Evolutionary conservation across 2,113 vertebrate genomes (phyloP).

Genomic region (Eudyptes chrysolophus): DNA sequence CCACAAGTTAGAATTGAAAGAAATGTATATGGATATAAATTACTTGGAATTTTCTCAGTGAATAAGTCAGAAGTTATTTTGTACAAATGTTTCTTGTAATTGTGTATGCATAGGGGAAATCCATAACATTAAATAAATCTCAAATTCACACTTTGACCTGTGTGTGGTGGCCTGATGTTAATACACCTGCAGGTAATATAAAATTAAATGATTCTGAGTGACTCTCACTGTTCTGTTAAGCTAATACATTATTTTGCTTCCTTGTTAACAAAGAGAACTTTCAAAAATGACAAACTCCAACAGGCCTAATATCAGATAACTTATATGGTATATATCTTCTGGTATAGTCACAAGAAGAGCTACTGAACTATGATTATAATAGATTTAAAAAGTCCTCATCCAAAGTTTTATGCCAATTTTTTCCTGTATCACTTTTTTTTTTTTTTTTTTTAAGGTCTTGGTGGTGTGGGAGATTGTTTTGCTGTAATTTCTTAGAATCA

Average conservation of each 20-base stretch:
- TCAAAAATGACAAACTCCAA: background rate
- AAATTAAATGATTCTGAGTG: background rate
- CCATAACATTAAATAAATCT: background rate
- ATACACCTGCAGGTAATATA: background rate
- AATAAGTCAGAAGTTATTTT: background rate
- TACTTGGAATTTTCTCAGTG: background rate
- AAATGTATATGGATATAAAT: background rate
- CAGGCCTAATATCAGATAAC: background rate
- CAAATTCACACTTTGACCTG: background rate
- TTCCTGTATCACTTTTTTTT: background rate
- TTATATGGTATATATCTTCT: background rate
- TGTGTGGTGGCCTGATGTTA: background rate
- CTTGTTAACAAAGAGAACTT: background rate
- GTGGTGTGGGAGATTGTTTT: background rate
- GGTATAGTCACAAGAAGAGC: background rate
- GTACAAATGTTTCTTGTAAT: background rate
- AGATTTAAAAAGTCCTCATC: background rate
- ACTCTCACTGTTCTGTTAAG: background rate
- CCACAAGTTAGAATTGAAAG: background rate
- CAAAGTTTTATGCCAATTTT: background rate
- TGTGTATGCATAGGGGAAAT: background rate
- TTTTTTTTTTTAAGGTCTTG: background rate
- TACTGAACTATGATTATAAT: background rate
- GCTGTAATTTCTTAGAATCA: background rate
- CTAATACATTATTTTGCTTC: background rate